Evolutionary conservation across 2,797 vertebrate species (phyloP).

Genomic region (Dicrostonyx torquatus): DNA sequence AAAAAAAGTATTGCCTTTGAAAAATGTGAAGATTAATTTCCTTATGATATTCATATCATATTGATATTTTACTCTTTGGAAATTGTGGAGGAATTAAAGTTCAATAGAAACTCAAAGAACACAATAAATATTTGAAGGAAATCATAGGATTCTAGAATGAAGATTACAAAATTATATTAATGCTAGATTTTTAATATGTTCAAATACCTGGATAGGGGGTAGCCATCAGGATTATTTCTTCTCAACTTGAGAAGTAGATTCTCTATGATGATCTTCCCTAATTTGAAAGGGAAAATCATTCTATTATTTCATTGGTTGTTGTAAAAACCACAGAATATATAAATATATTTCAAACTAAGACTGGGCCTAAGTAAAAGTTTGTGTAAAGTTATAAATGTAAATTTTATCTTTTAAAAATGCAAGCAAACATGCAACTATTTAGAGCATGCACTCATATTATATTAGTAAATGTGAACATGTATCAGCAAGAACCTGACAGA

Average conservation of each 20-base stretch:
- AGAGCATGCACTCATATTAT: constrained; percentile 51
- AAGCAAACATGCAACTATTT: constrained; percentile 44
- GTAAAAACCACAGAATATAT: background rate
- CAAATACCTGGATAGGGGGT: fast-evolving
- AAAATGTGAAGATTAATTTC: background rate
- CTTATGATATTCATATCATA: background rate
- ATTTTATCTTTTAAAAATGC: background rate
- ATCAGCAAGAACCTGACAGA: constrained; percentile 42
- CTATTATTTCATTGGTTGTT: background rate
- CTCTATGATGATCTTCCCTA: background rate
- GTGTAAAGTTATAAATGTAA: constrained; percentile 14
- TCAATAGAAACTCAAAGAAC: background rate
- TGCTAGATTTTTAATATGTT: background rate
- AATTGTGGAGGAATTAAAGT: background rate
- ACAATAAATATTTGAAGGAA: background rate
- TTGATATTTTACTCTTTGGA: background rate
- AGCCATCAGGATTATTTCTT: fast-evolving
- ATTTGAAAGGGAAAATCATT: background rate
- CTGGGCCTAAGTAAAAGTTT: background rate
- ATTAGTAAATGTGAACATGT: constrained; percentile 39
- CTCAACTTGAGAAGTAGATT: background rate
- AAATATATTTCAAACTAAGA: background rate
- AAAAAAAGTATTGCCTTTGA: background rate
- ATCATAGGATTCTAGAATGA: background rate
- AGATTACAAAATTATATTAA: background rate